Base-by-base conservation (phyloP, 2,113 vertebrate species). In the Carassius carassius region DNA sequence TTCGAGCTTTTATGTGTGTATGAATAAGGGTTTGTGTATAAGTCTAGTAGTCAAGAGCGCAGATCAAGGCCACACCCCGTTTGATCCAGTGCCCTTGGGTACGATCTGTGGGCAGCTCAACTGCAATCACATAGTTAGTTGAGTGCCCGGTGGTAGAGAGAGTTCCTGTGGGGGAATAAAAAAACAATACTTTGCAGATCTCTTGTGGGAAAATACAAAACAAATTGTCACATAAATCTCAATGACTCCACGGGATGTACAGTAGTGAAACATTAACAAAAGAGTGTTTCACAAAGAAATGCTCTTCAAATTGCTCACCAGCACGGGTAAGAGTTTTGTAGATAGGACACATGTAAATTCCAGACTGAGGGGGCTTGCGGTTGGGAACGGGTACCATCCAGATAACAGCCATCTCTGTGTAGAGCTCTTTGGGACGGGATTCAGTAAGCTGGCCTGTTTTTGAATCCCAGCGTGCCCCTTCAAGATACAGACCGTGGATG, bases 281-380 rank as follows among this genome's bases (percentile, higher is more conserved):
- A 49, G 70, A 23, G 21, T 8, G 10, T 54, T 84, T 87, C 82
- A 44, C 23, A 44, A 10, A 11, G 44, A 51, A 77, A 44, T 13
- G 1, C 32, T 35, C 14, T 23, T 29, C 69, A 41, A 29, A 81
- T 16, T 60, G 69, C 93, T 44, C 91, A 98, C 96, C 97, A 84
- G 97, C 97, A 0, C 96, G 94, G 37, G 95, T 96, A 63, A 97
- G 95, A 0, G 97, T 99, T 92, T 98, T 98, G 23, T 97, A 99
- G 92, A 98, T 95, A n/a, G 96, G 96, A 86, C 97, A 97, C 51
- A 97, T 4, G 82, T 98, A 98, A 90, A 94, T 89, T 88, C 94
- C 91, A 0, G 91, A 91, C 23, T 88, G 37, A 0, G 92, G 92
- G 2, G 90, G 58, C 85, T 91, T 95, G 89, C 94, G 94, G 86